A percentile compares a stretch with the other conserved stretches of the same genome.
phyloP scores from a whole-genome alignment of 2,113 vertebrate species.

The Lasiurus cinereus region DNA sequence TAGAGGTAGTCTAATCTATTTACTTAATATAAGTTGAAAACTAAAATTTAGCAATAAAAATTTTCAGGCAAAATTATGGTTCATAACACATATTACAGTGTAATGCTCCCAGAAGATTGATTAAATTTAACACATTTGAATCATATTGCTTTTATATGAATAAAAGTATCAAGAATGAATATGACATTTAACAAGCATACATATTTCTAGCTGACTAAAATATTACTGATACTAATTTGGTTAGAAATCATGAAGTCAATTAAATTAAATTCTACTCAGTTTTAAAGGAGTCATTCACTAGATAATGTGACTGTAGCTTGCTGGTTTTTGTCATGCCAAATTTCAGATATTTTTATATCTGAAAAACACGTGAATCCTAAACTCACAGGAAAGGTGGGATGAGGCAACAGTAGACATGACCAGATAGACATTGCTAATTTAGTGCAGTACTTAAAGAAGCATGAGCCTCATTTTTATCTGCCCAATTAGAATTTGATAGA shows the following conservation, averaged over 20 bases:
- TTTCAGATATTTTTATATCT: conserved; percentile 27
- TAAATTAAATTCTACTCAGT: background rate
- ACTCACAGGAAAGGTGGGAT: background rate
- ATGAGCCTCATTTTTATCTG: background rate
- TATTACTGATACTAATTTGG: background rate
- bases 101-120: conserved; percentile 18
- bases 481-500: background rate
- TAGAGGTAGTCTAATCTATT: background rate
- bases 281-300: background rate
- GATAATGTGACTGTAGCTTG: background rate
- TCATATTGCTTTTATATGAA: background rate
- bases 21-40: background rate
- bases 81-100: background rate
- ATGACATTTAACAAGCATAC: background rate
- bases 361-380: background rate
- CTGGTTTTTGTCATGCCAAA: background rate
- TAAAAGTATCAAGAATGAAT: conserved; percentile 26
- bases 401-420: background rate
- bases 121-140: background rate
- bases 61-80: background rate
- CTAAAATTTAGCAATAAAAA: conserved; percentile 15
- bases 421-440: background rate
- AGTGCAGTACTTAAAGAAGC: background rate
- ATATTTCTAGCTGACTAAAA: background rate
- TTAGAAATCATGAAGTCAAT: background rate